Conservation (phyloP, 1,140 invertebrate species). For the Condylostylus longicornis region DNA sequence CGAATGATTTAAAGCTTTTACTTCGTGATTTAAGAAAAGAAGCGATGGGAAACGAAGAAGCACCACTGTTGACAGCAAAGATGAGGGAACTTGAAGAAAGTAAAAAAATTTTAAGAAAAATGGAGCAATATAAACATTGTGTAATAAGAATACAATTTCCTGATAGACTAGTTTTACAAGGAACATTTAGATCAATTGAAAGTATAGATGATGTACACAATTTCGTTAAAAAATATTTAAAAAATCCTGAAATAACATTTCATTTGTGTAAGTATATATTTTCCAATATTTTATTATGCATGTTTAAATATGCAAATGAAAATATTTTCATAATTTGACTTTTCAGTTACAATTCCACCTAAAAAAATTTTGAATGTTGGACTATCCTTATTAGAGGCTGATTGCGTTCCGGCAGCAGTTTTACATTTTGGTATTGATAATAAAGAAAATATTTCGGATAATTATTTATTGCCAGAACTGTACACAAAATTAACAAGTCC, state of each 20-base stretch:
- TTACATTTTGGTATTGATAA: slow-evolving; percentile 47
- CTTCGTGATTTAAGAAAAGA: slow-evolving; percentile 51
- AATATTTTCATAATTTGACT: slow-evolving; percentile 10
- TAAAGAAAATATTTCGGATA: slow-evolving; percentile 9
- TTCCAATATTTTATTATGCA: slow-evolving; percentile 8
- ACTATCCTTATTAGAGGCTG: slow-evolving; percentile 45
- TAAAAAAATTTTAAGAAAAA: slow-evolving; percentile 39
- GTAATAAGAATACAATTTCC: slow-evolving; percentile 70
- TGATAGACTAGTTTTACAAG: slow-evolving; percentile 63
- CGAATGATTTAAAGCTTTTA: slow-evolving; percentile 57
- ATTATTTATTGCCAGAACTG: slow-evolving; percentile 6
- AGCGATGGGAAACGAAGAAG: slow-evolving; percentile 43
- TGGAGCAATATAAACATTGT: slow-evolving; percentile 52
- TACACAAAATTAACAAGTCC: slow-evolving; percentile 5
- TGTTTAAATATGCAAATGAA: slow-evolving; percentile 7
- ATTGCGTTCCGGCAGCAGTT: slow-evolving; percentile 58
- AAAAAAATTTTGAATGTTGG: slow-evolving; percentile 44
- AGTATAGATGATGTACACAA: slow-evolving; percentile 46
- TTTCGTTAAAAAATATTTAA: slow-evolving; percentile 53
- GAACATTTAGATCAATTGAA: slow-evolving; percentile 55
- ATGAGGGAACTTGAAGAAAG: slow-evolving; percentile 45
- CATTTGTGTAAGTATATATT: slow-evolving; percentile 50
- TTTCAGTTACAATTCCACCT: slow-evolving; percentile 57
- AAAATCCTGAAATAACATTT: slow-evolving; percentile 44
- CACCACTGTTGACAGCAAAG: slow-evolving; percentile 47